Evolutionary conservation across 2,797 vertebrate genomes (phyloP).

Genomic region (Geotrypetes seraphini): DNA sequence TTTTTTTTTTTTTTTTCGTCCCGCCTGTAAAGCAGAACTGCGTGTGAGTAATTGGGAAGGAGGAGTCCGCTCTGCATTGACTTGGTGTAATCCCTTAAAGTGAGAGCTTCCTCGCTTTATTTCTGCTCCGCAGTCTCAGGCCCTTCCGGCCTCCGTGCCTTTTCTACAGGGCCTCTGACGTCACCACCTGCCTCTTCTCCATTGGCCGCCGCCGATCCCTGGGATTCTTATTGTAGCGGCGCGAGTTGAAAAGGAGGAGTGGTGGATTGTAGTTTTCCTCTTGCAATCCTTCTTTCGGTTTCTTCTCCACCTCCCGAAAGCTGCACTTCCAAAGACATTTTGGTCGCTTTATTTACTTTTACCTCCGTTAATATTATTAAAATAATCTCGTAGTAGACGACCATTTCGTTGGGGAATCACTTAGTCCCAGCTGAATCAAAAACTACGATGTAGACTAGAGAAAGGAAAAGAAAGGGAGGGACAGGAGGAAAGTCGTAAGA

Average conservation of each 20-base stretch:
- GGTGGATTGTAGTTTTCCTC: constrained; percentile 25
- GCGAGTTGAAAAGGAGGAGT: constrained; percentile 35
- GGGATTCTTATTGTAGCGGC: constrained; percentile 55
- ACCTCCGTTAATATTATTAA: no score
- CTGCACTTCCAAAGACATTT: no score
- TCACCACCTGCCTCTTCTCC: constrained; percentile 70
- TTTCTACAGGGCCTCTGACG: constrained; percentile 88
- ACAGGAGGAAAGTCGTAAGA: no score
- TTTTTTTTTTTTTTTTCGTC: no score
- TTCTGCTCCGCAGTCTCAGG: constrained; percentile 67
- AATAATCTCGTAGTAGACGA: no score
- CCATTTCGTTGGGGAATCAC: no score
- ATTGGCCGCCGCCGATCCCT: constrained; percentile 70
- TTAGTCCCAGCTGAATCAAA: no score
- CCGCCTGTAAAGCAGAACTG: constrained; percentile 39
- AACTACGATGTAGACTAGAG: no score
- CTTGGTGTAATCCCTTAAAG: constrained; percentile 58
- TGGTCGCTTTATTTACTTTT: no score
- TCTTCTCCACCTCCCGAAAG: not conserved
- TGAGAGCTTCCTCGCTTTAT: constrained; percentile 44
- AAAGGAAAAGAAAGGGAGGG: no score
- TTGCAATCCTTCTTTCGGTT: not conserved
- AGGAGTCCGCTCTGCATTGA: constrained; percentile 54
- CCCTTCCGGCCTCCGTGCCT: constrained; percentile 80
- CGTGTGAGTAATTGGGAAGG: constrained; percentile 55